Evolutionary conservation across 2,113 vertebrate genomes (phyloP).

Genomic region (Protomyctophum bolini): DNA sequence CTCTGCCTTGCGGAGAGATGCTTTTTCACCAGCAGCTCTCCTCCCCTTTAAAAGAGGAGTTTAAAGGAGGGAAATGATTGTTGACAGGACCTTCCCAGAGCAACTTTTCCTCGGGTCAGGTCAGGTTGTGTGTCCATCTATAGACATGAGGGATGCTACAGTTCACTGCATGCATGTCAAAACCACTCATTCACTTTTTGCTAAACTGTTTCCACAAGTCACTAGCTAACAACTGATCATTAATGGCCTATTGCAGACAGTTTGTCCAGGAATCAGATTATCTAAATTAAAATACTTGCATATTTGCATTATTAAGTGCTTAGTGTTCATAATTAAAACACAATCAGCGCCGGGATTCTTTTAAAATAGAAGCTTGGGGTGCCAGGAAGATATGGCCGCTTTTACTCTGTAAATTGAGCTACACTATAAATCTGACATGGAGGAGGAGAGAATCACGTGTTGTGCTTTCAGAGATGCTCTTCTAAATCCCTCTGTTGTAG

Average conservation of each 20-base stretch:
- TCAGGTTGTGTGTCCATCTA: constrained; percentile 37
- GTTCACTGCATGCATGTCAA: constrained; percentile 18
- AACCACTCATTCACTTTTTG: neutral
- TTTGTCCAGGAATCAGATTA: neutral
- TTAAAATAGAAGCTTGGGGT: too few relatives aligned
- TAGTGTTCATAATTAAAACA: too few relatives aligned
- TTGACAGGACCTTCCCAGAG: constrained; percentile 39
- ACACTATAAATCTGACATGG: too few relatives aligned
- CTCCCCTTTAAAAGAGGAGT: constrained; percentile 11
- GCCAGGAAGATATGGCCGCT: too few relatives aligned
- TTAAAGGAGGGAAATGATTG: constrained; percentile 42
- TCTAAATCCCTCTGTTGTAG: too few relatives aligned
- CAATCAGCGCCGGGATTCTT: too few relatives aligned
- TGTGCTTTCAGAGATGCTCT: too few relatives aligned
- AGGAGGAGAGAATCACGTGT: too few relatives aligned
- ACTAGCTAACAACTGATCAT: neutral
- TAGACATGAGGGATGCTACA: neutral
- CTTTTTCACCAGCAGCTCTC: constrained; percentile 19
- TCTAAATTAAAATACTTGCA: too few relatives aligned
- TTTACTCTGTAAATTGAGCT: too few relatives aligned
- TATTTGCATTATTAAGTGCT: too few relatives aligned
- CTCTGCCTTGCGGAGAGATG: constrained; percentile 27
- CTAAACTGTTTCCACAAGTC: neutral
- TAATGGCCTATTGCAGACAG: constrained; percentile 9
- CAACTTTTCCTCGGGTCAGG: constrained; percentile 38